A percentile compares a stretch with the other conserved stretches of the same genome.
phyloP scores from a whole-genome alignment of 37 sponge, comb jelly and placozoan species.

The Chondrosia reniformis region DNA sequence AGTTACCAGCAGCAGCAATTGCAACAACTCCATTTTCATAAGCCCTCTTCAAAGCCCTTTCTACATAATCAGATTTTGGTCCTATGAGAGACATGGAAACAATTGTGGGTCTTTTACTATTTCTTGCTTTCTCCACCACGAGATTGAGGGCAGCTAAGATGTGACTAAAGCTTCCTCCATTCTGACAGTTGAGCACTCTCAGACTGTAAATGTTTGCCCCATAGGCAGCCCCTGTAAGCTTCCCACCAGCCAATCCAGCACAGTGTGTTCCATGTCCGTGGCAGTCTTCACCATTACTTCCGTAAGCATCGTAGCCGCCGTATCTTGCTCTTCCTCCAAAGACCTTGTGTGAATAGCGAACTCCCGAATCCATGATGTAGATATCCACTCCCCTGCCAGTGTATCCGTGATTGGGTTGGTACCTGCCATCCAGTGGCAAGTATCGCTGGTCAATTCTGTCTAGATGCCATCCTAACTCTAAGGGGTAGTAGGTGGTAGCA shows the following conservation, averaged over 20 bases:
- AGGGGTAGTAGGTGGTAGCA: background rate
- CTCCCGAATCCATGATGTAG: constrained; percentile 64
- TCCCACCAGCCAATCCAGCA: constrained; percentile 65
- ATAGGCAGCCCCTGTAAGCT: constrained; percentile 61
- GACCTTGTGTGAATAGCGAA: constrained; percentile 44
- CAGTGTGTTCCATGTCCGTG: constrained; percentile 82
- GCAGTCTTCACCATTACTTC: constrained; percentile 54
- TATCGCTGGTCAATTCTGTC: constrained; percentile 67
- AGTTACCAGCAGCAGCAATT: constrained; percentile 22
- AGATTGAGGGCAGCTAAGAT: constrained; percentile 55
- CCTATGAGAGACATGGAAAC: constrained; percentile 67
- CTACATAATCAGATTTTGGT: constrained; percentile 8
- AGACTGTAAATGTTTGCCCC: constrained; percentile 56
- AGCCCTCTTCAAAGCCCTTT: constrained; percentile 40
- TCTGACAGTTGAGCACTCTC: constrained; percentile 47
- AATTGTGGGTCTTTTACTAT: constrained; percentile 22
- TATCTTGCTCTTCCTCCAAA: constrained; percentile 8
- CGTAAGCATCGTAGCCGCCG: constrained; percentile 5
- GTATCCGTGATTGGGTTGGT: constrained; percentile 40
- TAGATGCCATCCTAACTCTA: constrained; percentile 35
- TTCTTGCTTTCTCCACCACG: constrained; percentile 10
- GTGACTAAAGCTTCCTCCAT: constrained; percentile 48
- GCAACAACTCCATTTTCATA: background rate
- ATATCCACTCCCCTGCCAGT: constrained; percentile 69
- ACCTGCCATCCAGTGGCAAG: constrained; percentile 38